Percentiles rank a stretch among this genome's conserved stretches.
Conservation (phyloP, 2,113 vertebrate genomes). For the Helogale parvula region DNA sequence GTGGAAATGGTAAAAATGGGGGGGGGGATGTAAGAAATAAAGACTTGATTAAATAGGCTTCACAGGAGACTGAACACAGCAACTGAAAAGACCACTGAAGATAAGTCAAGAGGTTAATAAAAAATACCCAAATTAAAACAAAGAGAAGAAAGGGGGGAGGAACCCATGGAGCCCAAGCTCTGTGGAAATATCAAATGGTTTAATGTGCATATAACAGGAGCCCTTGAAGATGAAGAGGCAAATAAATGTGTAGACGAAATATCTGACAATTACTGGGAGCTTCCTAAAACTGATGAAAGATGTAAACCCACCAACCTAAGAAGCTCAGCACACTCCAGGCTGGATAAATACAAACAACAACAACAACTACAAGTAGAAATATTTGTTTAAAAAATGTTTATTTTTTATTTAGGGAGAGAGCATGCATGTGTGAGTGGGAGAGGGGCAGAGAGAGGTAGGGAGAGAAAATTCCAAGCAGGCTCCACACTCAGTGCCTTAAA, state of each 20-base stretch:
- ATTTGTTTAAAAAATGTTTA: not conserved
- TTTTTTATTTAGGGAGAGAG: too few relatives aligned
- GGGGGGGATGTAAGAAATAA: not conserved
- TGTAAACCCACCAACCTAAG: not conserved
- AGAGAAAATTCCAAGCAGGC: too few relatives aligned
- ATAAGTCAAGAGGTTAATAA: not conserved
- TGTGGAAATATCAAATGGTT: not conserved
- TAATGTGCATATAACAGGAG: not conserved
- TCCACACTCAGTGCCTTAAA: too few relatives aligned
- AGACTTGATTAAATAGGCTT: not conserved
- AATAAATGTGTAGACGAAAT: not conserved
- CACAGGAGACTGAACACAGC: not conserved
- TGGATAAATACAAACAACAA: not conserved
- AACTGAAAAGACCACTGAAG: not conserved
- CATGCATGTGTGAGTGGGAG: too few relatives aligned
- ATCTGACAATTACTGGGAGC: not conserved
- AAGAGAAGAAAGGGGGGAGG: not conserved
- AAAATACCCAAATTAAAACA: conserved; percentile 20
- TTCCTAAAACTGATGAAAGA: not conserved
- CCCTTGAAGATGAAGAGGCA: not conserved
- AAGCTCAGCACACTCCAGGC: not conserved
- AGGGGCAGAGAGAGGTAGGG: too few relatives aligned
- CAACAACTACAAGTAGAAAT: not conserved
- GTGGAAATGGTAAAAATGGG: not conserved
- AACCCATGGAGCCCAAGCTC: not conserved